Conservation (phyloP, 2,113 vertebrate species). For the Caranx melampygus region DNA sequence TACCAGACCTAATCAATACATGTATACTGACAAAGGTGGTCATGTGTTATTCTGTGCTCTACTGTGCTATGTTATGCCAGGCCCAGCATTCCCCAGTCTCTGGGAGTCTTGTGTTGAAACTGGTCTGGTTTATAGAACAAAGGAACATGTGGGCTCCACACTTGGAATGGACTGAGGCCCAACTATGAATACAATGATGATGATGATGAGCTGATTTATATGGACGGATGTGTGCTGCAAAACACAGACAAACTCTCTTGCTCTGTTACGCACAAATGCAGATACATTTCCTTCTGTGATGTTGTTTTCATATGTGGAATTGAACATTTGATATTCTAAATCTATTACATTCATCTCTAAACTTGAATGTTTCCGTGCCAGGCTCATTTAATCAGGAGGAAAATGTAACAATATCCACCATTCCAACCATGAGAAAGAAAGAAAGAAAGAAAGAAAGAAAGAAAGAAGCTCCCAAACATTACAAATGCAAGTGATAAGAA, state of each 20-base stretch:
- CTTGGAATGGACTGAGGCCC: no score
- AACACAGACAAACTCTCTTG: background rate
- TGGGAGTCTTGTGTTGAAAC: no score
- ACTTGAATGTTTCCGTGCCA: background rate
- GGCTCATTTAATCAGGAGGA: background rate
- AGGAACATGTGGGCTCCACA: no score
- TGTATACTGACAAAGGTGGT: no score
- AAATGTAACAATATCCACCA: background rate
- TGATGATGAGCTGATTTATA: conserved; percentile 17
- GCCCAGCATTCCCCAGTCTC: no score
- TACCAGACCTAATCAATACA: no score
- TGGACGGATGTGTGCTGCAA: conserved; percentile 3
- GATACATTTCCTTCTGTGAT: background rate
- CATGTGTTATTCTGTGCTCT: no score
- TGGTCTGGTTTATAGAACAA: no score
- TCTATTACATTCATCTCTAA: background rate
- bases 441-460: background rate
- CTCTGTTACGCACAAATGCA: background rate
- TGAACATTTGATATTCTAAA: background rate
- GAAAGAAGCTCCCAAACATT: background rate
- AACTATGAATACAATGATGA: no score
- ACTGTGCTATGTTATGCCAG: no score
- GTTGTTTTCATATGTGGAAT: background rate
- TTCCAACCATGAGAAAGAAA: background rate
- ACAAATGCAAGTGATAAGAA: conserved; percentile 10